Percentiles rank a stretch among this genome's conserved stretches.
These are phyloP conservation scores for Phalacrocorax aristotelis DNA, from an alignment of 2,113 vertebrate species.

Conservation along the genomic window DNA sequence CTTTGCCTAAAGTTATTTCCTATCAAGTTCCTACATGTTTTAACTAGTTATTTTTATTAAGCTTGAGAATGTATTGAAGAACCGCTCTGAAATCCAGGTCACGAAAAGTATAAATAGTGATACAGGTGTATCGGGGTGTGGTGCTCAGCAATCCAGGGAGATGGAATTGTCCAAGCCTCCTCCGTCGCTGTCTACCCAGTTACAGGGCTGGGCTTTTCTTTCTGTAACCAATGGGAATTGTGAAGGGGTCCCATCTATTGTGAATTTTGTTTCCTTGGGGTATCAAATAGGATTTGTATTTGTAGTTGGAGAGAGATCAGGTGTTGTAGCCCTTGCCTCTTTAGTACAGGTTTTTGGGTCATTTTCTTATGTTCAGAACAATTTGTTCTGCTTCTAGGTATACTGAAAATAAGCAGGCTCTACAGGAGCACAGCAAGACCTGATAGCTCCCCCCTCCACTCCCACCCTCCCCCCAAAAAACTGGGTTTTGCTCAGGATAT, in stretches of 20 bases:
- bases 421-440: not conserved
- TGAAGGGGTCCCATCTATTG: not conserved
- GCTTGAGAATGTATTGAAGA: not conserved
- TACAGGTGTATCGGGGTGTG: not conserved
- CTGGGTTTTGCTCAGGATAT: not conserved
- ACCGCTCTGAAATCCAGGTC: not conserved
- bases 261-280: not conserved
- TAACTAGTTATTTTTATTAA: not conserved
- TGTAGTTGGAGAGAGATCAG: not conserved
- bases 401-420: not conserved
- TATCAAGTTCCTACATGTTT: not conserved
- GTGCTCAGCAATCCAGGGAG: not conserved
- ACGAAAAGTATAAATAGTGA: not conserved
- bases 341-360: not conserved
- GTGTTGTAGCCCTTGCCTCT: not conserved
- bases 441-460: not conserved
- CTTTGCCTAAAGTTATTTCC: not conserved
- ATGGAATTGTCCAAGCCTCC: not conserved
- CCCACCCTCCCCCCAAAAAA: not conserved
- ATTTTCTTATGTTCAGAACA: not conserved
- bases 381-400: not conserved
- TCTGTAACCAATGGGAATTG: not conserved
- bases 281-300: not conserved
- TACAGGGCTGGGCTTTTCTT: not conserved
- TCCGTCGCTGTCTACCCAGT: rapidly evolving